These are phyloP conservation scores for Nymphicus hollandicus DNA, from an alignment of 2,113 vertebrate species.

Conservation along the genomic window DNA sequence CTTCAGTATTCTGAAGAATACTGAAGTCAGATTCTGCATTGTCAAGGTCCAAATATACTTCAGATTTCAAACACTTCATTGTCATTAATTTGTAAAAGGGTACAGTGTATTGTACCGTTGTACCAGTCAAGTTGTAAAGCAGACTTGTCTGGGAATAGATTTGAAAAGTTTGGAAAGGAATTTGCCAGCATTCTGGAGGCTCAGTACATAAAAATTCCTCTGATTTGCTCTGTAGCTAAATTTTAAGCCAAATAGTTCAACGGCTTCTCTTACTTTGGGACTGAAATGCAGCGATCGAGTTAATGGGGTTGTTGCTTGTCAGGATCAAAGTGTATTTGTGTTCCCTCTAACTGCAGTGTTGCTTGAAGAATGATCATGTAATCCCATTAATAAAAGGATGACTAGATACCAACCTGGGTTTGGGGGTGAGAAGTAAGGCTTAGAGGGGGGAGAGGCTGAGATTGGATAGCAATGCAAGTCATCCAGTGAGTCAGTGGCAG, in stretches of 20 bases:
- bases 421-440: background rate
- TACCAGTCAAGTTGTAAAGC: background rate
- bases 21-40: background rate
- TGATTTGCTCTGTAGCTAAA: background rate
- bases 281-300: background rate
- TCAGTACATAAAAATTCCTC: background rate
- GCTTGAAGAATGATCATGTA: background rate
- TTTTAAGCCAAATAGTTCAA: background rate
- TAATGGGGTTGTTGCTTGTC: background rate
- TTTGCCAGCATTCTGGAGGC: background rate
- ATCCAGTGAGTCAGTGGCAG: background rate
- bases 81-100: background rate
- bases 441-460: background rate
- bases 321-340: background rate
- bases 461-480: background rate
- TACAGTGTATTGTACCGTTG: background rate
- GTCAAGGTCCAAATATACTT: background rate
- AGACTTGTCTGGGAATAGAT: accelerated
- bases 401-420: background rate
- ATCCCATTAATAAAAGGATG: background rate
- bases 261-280: background rate
- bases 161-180: background rate
- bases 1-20: no score
- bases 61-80: background rate
- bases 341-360: background rate